Evolutionary conservation across 2,888 invertebrate genomes (phyloP), one percentile per base, ranked within the genome.

Genomic region (Lamproptera curius): DNA sequence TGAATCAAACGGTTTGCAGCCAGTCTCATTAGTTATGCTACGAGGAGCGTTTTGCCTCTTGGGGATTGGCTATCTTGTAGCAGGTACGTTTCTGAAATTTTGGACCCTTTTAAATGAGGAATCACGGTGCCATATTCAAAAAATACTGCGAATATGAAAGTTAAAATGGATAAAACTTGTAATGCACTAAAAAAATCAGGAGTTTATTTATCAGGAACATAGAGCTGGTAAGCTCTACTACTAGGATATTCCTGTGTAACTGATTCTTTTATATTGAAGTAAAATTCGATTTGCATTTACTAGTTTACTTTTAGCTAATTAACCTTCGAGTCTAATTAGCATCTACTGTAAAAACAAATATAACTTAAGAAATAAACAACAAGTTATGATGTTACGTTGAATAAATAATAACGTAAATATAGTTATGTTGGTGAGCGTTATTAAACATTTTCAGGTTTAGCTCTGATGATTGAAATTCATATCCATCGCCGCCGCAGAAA

Each of bases 21-120:
- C 94, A 0, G 89, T 94, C 10, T 92, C 91, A 41, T 76, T 94
- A 46, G 89, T 91, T 61, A 93, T 93, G 91, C 69, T 94, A 0
- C 92, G 92, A 52, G 94, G 94, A 2, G 92, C 93, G 3, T 94
- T 94, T 69, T 92, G 92, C 66, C 84, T 93, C 31, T 81, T 94
- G 5, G 80, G 90, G 6, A 88, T 92, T 38, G 94, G 94, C 16
- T 89, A 91, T 63, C 65, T 89, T 6, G 63, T 91, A 37, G 91
- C 93, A 63, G 90, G 92, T 91, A 68, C 26, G 39, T 50, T 5
- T 0, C 14, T 41, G 14, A 23, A 28, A 9, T 15, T 26, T 23
- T 28, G 9, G n/a, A 10, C 23, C 8, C 8, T 8, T 28, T 28
- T 2, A 5, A 10, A 10, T 28, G n/a, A n/a, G n/a, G n/a, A n/a